Conservation (phyloP, 2,113 vertebrate genomes). For the Ariopsis seemanni region DNA sequence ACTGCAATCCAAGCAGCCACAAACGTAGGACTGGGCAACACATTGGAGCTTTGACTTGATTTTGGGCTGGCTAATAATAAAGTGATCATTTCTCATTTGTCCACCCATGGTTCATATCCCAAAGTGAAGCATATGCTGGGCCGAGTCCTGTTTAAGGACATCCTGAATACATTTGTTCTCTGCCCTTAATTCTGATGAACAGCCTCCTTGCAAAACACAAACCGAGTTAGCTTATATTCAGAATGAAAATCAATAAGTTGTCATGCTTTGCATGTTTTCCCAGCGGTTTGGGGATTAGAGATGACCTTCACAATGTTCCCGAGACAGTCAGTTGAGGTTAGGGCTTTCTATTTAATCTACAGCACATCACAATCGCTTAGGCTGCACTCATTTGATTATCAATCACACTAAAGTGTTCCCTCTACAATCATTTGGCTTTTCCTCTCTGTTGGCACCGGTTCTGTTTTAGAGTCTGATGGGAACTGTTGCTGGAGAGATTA, state of each 20-base stretch:
- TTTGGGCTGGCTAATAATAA: neutral
- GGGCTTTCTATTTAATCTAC: slow-evolving; percentile 39
- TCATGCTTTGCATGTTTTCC: slow-evolving; percentile 20
- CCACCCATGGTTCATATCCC: neutral
- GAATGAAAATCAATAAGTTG: slow-evolving; percentile 39
- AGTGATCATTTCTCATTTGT: neutral
- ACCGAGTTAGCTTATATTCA: neutral
- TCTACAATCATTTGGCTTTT: slow-evolving; percentile 32
- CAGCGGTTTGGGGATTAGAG: slow-evolving; percentile 29
- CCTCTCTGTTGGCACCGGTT: slow-evolving; percentile 21
- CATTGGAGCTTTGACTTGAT: neutral
- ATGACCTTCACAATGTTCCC: slow-evolving; percentile 42
- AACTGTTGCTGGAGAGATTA: slow-evolving; percentile 12
- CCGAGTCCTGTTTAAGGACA: neutral
- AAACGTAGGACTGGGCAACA: neutral
- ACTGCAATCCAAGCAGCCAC: neutral
- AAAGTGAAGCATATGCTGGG: neutral
- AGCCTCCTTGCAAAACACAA: neutral
- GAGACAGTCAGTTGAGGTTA: slow-evolving; percentile 29
- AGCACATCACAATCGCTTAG: slow-evolving; percentile 29
- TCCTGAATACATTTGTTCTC: neutral
- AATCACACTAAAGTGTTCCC: slow-evolving; percentile 33
- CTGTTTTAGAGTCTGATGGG: neutral
- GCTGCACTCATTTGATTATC: slow-evolving; percentile 44
- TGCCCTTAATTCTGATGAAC: neutral